A percentile compares a stretch with the other conserved stretches of the same genome.
Evolutionary conservation across 1,140 invertebrate genomes (phyloP).

Genomic region (Trachymyrmex cornetzi): DNA sequence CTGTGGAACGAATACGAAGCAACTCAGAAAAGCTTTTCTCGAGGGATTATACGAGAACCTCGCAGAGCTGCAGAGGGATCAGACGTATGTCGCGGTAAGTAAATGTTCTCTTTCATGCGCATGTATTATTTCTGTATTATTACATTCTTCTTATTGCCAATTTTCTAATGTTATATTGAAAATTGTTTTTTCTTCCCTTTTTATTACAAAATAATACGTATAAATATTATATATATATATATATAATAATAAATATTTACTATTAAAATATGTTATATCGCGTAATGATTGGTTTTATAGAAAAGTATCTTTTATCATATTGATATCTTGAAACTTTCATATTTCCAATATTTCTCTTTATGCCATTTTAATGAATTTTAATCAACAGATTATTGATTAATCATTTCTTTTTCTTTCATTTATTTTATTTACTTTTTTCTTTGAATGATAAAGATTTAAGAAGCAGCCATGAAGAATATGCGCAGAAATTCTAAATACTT

Average conservation of each 20-base stretch:
- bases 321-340: background rate
- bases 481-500: background rate
- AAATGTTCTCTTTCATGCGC: background rate
- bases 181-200: background rate
- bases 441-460: background rate
- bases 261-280: background rate
- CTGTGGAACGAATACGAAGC: slow-evolving; percentile 92
- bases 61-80: slow-evolving; percentile 93
- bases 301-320: background rate
- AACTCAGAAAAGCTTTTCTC: slow-evolving; percentile 92
- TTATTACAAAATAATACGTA: background rate
- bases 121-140: slow-evolving; percentile 3
- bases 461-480: background rate
- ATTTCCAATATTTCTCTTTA: background rate
- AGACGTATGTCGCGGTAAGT: slow-evolving; percentile 92
- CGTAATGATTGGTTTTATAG: background rate
- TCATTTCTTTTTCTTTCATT: background rate
- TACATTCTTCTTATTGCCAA: background rate
- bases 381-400: background rate
- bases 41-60: slow-evolving; percentile 96
- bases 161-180: background rate
- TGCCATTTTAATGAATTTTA: background rate
- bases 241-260: background rate
- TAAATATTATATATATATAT: no score
- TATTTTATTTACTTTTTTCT: background rate